Percentiles rank a stretch among this genome's conserved stretches.
phyloP scores from a whole-genome alignment of 2,888 invertebrate species.

The Agonopterix heracliana region DNA sequence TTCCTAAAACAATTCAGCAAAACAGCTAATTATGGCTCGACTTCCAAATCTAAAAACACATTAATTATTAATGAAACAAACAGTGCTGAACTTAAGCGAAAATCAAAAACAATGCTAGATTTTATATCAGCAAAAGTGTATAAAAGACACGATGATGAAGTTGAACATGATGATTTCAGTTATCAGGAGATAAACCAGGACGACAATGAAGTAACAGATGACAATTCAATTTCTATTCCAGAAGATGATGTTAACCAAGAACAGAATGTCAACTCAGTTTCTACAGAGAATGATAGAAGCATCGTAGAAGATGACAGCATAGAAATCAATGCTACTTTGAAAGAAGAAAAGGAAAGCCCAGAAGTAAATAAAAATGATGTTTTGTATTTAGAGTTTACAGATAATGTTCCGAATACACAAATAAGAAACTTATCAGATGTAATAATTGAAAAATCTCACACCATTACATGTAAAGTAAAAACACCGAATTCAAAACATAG shows the following conservation, averaged over 20 bases:
- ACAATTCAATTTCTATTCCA: neutral
- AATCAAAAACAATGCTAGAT: slow-evolving; percentile 57
- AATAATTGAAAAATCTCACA: slow-evolving; percentile 43
- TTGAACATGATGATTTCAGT: neutral
- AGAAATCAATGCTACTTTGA: neutral
- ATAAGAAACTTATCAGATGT: slow-evolving; percentile 53
- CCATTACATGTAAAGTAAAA: slow-evolving; percentile 46
- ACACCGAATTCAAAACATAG: slow-evolving; percentile 21
- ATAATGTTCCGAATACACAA: slow-evolving; percentile 55
- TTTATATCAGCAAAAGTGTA: slow-evolving; percentile 43
- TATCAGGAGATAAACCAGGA: too few relatives aligned
- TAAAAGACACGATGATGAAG: slow-evolving; percentile 24
- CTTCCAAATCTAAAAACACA: slow-evolving; percentile 12
- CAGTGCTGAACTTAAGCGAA: slow-evolving; percentile 52
- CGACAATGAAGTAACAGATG: too few relatives aligned
- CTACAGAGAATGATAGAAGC: neutral
- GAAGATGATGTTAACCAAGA: slow-evolving; percentile 7
- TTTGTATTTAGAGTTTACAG: slow-evolving; percentile 54
- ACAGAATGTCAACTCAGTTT: slow-evolving; percentile 1
- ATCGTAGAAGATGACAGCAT: neutral
- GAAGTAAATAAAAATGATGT: slow-evolving; percentile 20
- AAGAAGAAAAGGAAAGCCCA: slow-evolving; percentile 4
- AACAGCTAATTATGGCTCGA: slow-evolving; percentile 23
- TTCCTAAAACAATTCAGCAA: slow-evolving; percentile 59
- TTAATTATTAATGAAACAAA: neutral